Base-by-base conservation (phyloP, 2,113 vertebrate genomes). In the Morone chrysops region DNA sequence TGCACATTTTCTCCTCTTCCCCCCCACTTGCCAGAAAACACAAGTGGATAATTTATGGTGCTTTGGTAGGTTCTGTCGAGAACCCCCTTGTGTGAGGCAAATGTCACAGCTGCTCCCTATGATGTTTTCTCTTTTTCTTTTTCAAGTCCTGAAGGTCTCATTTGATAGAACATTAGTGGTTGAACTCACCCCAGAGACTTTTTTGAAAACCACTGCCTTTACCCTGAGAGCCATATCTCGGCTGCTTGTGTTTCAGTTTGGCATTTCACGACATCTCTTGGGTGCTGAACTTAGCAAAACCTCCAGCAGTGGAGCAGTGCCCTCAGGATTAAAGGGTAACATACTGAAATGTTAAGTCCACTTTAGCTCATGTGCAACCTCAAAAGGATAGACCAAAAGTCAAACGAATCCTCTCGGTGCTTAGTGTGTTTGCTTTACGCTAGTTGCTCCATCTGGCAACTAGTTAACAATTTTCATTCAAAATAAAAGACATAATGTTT, bases 91-190 rank as follows among this genome's bases (percentile, higher is more conserved):
- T 75, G 78, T 53, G 67, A 76, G 71, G 48, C 56, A 54, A 75
- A 86, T 79, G 67, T 81, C 84, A 87, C 6, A 38, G 38, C 80
- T 74, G 66, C 72, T 54, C 59, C 79, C 17, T 41, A 40, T 87
- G 77, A 70, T 51, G 57, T 86, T 79, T 75, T 63, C 65, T 50
- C 22, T 20, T 76, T 81, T 68, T 69, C 25, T 82, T 82, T 70
- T 78, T 43, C 13, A 75, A 79, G 75, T 78, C 79, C 43, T 74
- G 2, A 80, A 82, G 77, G 81, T 78, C 82, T 90, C 77, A 51
- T 93, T 75, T 84, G 77, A 81, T 77, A 66, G 57, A 87, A 88
- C 86, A 88, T 89, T 84, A 91, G 80, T 41, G 63, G 78, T 78
- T 84, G 22, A 87, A 83, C 57, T 73, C 31, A 9, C 63, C 80